These are phyloP conservation scores for Linnaemya vulpina DNA, from an alignment of 2,888 invertebrate species.

Conservation along the genomic window DNA sequence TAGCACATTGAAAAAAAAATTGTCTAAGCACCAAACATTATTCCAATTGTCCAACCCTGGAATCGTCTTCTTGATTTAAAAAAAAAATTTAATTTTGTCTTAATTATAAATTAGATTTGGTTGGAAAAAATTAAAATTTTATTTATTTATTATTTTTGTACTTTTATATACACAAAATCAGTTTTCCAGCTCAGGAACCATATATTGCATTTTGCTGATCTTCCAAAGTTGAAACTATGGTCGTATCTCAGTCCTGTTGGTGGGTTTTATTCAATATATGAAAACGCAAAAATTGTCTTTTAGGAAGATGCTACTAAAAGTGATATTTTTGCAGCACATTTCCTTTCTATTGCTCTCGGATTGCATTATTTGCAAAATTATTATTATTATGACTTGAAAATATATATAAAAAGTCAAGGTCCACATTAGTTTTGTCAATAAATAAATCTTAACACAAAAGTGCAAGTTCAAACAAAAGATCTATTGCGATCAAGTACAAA, in stretches of 20 bases:
- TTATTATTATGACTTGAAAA: not conserved
- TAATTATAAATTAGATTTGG: too few species aligned
- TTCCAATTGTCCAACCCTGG: too few species aligned
- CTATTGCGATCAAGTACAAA: slow-evolving; percentile 5
- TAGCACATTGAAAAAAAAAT: too few species aligned
- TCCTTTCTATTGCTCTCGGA: not conserved
- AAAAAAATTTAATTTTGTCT: too few species aligned
- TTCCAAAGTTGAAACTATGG: not conserved
- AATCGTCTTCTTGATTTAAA: too few species aligned
- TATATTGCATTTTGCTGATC: not conserved
- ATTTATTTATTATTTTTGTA: too few species aligned
- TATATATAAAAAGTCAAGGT: slow-evolving; percentile 30
- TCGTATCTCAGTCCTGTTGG: not conserved
- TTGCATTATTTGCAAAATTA: slow-evolving; percentile 11
- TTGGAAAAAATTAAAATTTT: too few species aligned
- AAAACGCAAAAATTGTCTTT: slow-evolving; percentile 2
- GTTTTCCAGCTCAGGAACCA: too few species aligned
- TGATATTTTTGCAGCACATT: not conserved
- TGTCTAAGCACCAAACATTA: too few species aligned
- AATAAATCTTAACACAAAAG: slow-evolving; percentile 49
- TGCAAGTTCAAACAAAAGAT: slow-evolving; percentile 56
- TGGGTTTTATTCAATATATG: not conserved
- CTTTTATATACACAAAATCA: too few species aligned
- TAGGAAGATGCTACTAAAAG: not conserved
- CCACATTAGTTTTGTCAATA: slow-evolving; percentile 49